Evolutionary conservation across 2,113 vertebrate species (phyloP).

Genomic region (Hippolais icterina): DNA sequence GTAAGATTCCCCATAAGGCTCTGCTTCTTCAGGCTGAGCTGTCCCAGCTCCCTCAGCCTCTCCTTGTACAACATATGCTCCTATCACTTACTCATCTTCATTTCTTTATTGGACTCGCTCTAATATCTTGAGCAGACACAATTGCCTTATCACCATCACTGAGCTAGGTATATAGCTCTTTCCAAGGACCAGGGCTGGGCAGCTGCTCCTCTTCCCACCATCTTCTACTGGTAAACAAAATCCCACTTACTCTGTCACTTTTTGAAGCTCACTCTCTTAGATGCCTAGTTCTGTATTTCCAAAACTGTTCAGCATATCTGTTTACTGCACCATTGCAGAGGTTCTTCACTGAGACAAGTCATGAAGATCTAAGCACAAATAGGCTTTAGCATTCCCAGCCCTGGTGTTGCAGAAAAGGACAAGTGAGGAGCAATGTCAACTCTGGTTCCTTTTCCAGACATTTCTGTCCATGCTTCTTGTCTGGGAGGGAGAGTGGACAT

Average conservation of each 20-base stretch:
- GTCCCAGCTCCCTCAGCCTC: not conserved
- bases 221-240: not conserved
- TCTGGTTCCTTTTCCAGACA: not conserved
- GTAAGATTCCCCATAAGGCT: not conserved
- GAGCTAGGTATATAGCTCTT: not conserved
- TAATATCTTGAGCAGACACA: not conserved
- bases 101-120: not conserved
- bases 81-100: not conserved
- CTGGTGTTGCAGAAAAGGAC: not conserved
- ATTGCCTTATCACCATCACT: not conserved
- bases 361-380: not conserved
- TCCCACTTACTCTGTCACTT: not conserved
- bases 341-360: not conserved
- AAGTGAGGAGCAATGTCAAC: not conserved
- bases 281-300: not conserved
- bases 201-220: not conserved
- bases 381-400: not conserved
- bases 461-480: not conserved
- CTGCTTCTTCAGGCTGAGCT: not conserved
- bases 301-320: not conserved
- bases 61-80: not conserved
- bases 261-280: not conserved
- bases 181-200: not conserved
- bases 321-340: not conserved
- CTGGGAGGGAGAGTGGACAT: not conserved